These are phyloP conservation scores for Pecten maximus DNA, from an alignment of 2,888 invertebrate species.

Conservation along the genomic window DNA sequence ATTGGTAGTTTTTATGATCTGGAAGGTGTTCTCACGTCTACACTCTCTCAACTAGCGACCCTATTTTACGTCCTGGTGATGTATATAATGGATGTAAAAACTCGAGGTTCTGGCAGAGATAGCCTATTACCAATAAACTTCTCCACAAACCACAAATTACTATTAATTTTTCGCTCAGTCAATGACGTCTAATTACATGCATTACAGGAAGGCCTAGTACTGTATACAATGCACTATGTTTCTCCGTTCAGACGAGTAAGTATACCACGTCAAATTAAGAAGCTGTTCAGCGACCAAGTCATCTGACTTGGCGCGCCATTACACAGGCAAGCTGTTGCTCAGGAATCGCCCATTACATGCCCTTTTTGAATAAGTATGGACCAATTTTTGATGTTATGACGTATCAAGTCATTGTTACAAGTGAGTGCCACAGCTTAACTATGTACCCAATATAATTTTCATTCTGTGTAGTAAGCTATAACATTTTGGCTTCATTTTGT, in stretches of 20 bases:
- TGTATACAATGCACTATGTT: not conserved
- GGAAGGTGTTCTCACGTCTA: not conserved
- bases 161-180: conserved; percentile 29
- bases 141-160: conserved; percentile 13
- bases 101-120: not conserved
- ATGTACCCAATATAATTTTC: too few species aligned
- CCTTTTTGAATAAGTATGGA: too few species aligned
- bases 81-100: conserved; percentile 17
- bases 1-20: not conserved
- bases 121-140: conserved; percentile 19
- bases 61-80: conserved; percentile 15
- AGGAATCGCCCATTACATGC: not conserved
- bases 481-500: too few species aligned
- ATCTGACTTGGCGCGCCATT: not conserved
- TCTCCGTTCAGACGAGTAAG: not conserved
- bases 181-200: conserved; percentile 20
- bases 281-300: not conserved
- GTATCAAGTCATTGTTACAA: not conserved
- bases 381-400: too few species aligned
- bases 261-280: not conserved
- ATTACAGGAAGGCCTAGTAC: not conserved
- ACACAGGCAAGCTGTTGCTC: not conserved
- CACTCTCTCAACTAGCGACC: not conserved
- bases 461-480: too few species aligned
- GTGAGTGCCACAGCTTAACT: not conserved